Evolutionary conservation across 2,113 vertebrate species (phyloP).

Genomic region (Patagioenas fasciata): DNA sequence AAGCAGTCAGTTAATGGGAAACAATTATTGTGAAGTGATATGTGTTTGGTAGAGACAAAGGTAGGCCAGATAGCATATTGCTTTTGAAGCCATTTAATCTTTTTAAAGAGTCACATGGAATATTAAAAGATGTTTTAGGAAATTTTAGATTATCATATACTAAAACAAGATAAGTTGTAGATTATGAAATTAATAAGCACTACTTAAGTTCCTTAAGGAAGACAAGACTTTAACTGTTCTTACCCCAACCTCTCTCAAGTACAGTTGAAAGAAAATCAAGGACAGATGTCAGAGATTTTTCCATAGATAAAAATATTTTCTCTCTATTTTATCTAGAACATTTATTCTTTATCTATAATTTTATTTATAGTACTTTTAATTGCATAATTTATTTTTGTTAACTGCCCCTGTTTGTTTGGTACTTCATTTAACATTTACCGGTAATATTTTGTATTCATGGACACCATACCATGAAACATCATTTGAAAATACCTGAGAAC

Average conservation of each 20-base stretch:
- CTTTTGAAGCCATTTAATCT: not conserved
- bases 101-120: not conserved
- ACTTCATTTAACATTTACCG: not conserved
- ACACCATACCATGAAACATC: not conserved
- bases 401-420: not conserved
- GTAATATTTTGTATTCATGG: not conserved
- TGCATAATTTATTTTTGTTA: not conserved
- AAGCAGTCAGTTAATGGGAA: not conserved
- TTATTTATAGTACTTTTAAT: not conserved
- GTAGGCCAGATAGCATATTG: rapidly evolving
- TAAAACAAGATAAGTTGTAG: not conserved
- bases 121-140: not conserved
- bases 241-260: not conserved
- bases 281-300: not conserved
- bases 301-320: not conserved
- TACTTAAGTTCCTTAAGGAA: not conserved
- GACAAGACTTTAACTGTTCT: not conserved
- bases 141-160: not conserved
- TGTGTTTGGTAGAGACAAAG: not conserved
- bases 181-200: not conserved
- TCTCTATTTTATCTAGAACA: not conserved
- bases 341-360: not conserved
- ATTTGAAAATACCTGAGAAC: not conserved
- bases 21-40: not conserved
- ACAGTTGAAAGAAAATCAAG: not conserved